These are phyloP conservation scores for Bicyclus anynana DNA, from an alignment of 1,140 invertebrate genomes.

Conservation along the genomic window DNA sequence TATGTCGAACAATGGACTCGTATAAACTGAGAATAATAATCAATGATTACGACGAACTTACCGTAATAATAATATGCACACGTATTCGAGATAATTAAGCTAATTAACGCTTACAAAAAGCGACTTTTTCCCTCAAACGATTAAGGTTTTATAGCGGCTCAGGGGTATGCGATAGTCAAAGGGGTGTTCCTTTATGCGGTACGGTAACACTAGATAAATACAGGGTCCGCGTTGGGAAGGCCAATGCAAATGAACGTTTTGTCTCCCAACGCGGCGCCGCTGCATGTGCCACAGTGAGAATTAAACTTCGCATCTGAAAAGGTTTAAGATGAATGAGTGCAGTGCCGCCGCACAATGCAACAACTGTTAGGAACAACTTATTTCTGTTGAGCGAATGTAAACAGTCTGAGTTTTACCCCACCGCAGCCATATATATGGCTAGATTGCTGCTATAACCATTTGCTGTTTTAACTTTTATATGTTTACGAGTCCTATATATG, in stretches of 20 bases:
- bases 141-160: conserved; percentile 53
- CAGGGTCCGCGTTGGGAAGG: conserved; percentile 41
- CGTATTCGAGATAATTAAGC: conserved; percentile 28
- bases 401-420: conserved; percentile 49
- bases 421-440: conserved; percentile 28
- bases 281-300: conserved; percentile 43
- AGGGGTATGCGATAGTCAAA: conserved; percentile 45
- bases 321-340: conserved; percentile 70
- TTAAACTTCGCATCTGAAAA: conserved; percentile 64
- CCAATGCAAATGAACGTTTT: conserved; percentile 66
- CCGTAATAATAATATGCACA: conserved; percentile 11
- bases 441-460: background rate
- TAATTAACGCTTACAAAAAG: conserved; percentile 41
- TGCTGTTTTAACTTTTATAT: too few relatives aligned
- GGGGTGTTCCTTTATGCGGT: conserved; percentile 53
- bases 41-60: too few relatives aligned
- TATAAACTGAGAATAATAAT: too few relatives aligned
- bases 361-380: conserved; percentile 68
- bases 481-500: background rate
- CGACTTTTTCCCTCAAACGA: conserved; percentile 39
- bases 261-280: conserved; percentile 15
- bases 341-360: conserved; percentile 60
- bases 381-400: conserved; percentile 57
- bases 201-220: conserved; percentile 65
- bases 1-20: too few relatives aligned